Base-by-base conservation (phyloP, 1,140 invertebrate species). In the Phthorimaea operculella region DNA sequence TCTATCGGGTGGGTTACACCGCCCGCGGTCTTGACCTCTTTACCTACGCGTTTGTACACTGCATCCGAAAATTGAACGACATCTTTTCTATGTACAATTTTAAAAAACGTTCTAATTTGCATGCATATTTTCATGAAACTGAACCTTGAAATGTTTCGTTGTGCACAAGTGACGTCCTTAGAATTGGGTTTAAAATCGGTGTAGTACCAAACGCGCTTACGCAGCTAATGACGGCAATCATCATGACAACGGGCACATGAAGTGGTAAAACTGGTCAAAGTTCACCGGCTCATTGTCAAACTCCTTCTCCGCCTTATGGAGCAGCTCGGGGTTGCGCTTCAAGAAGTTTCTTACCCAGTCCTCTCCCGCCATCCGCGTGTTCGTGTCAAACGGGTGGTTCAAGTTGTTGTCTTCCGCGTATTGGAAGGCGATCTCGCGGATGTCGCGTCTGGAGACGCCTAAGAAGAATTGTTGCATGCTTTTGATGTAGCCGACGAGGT, bases 211-310 rank as follows among this genome's bases (percentile, higher is more conserved):
- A 28, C 21, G 21, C 21, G 21, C 21, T 28, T 6, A 28, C 21
- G 21, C 21, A 28, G 21, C 21, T 28, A 4, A 6, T 28, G 21
- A 28, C 36, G n/a, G 4, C 4, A 9, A 51, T 58, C 60, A 84
- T 85, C 79, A 83, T 70, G 79, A 81, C 17, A 77, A 64, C 59
- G 81, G 80, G 65, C 72, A 79, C 82, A 85, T 85, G 54, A 85
- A 85, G 60, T 85, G 82, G 52, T 85, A 85, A 61, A 85, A 85
- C 55, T 85, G 82, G 56, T 85, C 82, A 36, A 85, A 85, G 62
- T 85, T 85, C 36, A 83, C 82, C 52, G 79, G 79, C 51, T 85
- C 79, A 55, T 80, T 53, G 44, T 78, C 78, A 45, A 62, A 66
- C 3, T 80, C 76, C 52, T 72, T 75, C 6, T 79, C 78, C 12